These are phyloP conservation scores for Festucalex cinctus DNA, from an alignment of 2,113 vertebrate species.

Conservation along the genomic window DNA sequence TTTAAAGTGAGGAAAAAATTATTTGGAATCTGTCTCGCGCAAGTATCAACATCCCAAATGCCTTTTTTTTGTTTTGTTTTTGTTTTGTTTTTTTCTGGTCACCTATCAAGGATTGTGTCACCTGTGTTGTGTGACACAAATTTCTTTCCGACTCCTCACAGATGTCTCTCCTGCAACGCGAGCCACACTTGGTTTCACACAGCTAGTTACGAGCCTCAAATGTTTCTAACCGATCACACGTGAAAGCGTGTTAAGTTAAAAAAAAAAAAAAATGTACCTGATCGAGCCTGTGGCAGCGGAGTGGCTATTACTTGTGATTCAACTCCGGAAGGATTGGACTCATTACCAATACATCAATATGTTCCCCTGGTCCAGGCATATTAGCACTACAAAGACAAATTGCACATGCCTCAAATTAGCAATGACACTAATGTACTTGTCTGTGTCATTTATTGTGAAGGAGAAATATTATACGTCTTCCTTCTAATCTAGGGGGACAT, in stretches of 20 bases:
- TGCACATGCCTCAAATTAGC: conserved; percentile 11
- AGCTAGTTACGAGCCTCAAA: conserved; percentile 12
- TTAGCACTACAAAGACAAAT: conserved; percentile 23
- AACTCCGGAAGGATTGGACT: conserved; percentile 31
- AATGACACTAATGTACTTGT: not conserved
- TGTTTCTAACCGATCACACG: conserved; percentile 2
- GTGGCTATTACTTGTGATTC: conserved; percentile 36
- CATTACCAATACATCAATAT: conserved; percentile 23
- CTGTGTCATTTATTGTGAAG: conserved; percentile 3
- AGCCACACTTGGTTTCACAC: not conserved
- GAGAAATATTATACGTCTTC: conserved; percentile 16
- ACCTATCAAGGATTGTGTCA: not conserved
- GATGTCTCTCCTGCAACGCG: not conserved
- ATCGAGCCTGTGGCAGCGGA: conserved; percentile 21
- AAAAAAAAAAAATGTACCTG: conserved; percentile 2
- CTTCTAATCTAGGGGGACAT: conserved; percentile 30
- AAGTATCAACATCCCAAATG: not conserved
- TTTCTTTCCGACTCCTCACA: not conserved
- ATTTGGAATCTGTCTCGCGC: not conserved
- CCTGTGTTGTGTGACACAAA: not conserved
- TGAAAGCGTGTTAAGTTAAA: conserved; percentile 3
- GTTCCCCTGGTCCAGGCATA: conserved; percentile 14
- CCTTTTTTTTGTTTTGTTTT: not conserved
- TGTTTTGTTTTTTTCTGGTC: not conserved
- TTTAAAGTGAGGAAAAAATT: conserved; percentile 13